Conservation (phyloP, 2,113 vertebrate genomes). For the Salvelinus fontinalis region DNA sequence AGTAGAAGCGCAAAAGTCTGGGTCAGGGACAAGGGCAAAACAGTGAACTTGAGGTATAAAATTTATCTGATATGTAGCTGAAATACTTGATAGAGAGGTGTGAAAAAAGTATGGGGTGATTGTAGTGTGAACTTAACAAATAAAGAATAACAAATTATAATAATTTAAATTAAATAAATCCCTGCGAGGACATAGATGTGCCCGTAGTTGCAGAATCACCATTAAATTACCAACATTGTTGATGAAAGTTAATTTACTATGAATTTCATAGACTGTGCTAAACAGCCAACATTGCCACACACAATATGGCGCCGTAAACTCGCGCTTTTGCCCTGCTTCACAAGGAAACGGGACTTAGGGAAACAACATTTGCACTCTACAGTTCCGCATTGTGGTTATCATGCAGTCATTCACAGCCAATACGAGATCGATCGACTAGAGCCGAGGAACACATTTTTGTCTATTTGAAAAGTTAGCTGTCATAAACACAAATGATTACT, state of each 20-base stretch:
- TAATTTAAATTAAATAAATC: background rate
- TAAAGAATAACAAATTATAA: background rate
- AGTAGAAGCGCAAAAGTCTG: too few relatives aligned
- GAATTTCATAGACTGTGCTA: too few relatives aligned
- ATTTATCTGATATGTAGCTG: too few relatives aligned
- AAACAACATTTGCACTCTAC: constrained; percentile 20
- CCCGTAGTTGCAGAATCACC: too few relatives aligned
- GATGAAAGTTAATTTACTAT: too few relatives aligned
- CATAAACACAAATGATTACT: background rate
- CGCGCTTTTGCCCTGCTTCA: constrained; percentile 24
- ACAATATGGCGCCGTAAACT: constrained; percentile 33
- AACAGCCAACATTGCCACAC: constrained; percentile 10
- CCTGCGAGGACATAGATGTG: too few relatives aligned
- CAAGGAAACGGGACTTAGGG: constrained; percentile 34
- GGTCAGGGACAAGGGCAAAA: too few relatives aligned
- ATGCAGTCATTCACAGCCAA: constrained; percentile 35
- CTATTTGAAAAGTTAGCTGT: background rate
- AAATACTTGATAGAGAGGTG: too few relatives aligned
- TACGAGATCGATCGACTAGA: constrained; percentile 45
- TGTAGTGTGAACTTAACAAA: too few relatives aligned
- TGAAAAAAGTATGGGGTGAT: too few relatives aligned
- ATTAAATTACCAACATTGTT: too few relatives aligned
- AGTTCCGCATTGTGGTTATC: constrained; percentile 50
- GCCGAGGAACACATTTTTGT: background rate
- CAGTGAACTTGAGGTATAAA: too few relatives aligned